Evolutionary conservation across 2,113 vertebrate genomes (phyloP), one percentile per base, ranked within the genome.

Genomic region (Oryzias curvinotus): DNA sequence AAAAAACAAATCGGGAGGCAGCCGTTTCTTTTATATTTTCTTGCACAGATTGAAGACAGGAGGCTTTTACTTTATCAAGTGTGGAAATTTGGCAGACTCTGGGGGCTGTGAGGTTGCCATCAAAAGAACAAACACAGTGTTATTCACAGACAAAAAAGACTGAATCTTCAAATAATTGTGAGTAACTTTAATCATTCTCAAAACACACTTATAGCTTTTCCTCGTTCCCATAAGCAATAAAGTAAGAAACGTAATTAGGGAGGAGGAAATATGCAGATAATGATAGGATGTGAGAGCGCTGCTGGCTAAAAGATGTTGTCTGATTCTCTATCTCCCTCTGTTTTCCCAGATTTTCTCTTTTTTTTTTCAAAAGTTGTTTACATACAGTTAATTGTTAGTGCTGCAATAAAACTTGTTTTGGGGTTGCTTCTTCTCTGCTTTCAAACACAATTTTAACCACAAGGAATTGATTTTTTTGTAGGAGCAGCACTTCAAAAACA

Each of bases 211-310:
- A 76, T 68, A 64, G 78, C 71, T 57, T 50, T 73, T 77, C 78
- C 81, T 69, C 78, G 75, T 90, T 87, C 88, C 88, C 88, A 88
- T 90, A 87, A 86, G 81, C 83, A 89, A 90, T 90, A 87, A 88
- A 89, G 79, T 65, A 84, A 78, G 82, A 87, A 44, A 69, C 63
- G 60, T 88, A 91, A 92, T 92, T 89, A 91, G 67, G 81, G 81
- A 70, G 52, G 74, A 80, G 84, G 61, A 87, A 82, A 88, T 88
- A 91, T 86, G 88, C 77, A 89, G 89, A 88, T 90, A 90, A 91
- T 92, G 83, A 92, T 85, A 90, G 90, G 87, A 86, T 81, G 75
- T 48, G 74, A 81, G 73, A 60, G n/a, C 21, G 80, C 89, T 89
- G 76, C 67, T 83, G 84, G 87, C 84, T 69, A 75, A 52, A 73